A percentile compares a stretch with the other conserved stretches of the same genome.
Evolutionary conservation across 2,113 vertebrate species (phyloP).

Genomic region (Thalassoma bifasciatum): DNA sequence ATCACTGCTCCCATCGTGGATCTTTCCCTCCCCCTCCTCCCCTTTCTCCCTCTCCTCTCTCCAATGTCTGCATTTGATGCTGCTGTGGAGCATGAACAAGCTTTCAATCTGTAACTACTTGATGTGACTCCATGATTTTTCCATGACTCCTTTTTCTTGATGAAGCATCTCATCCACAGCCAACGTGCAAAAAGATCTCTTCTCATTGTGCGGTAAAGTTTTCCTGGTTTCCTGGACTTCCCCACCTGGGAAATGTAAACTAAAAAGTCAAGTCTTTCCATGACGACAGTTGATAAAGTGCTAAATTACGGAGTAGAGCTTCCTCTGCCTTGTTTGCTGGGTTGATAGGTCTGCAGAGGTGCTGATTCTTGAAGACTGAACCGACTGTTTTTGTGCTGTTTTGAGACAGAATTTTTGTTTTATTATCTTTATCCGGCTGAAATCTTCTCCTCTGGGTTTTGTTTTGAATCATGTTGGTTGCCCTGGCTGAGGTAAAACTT

Average conservation of each 20-base stretch:
- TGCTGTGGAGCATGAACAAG: constrained; percentile 12
- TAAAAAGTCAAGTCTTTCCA: constrained; percentile 9
- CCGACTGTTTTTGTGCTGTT: too few relatives aligned
- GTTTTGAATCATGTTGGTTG: too few relatives aligned
- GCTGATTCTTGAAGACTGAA: neutral
- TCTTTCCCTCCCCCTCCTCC: constrained; percentile 21
- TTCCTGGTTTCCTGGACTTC: neutral
- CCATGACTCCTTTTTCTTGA: constrained; percentile 10
- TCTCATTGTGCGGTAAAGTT: neutral
- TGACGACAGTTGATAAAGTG: constrained; percentile 11
- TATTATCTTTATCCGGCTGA: too few relatives aligned
- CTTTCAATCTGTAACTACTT: constrained; percentile 28
- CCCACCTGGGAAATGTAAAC: constrained; percentile 28
- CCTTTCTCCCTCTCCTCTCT: constrained; percentile 18
- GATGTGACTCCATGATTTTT: constrained; percentile 15
- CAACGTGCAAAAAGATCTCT: constrained; percentile 12
- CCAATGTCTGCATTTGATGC: constrained; percentile 33
- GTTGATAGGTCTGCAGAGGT: neutral
- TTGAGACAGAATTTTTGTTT: too few relatives aligned
- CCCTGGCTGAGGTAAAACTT: constrained; percentile 22
- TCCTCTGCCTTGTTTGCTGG: constrained; percentile 8
- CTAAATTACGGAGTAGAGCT: neutral
- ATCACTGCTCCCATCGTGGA: constrained; percentile 49
- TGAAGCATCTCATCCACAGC: constrained; percentile 8
- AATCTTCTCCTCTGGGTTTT: too few relatives aligned